Evolutionary conservation across 2,113 vertebrate genomes (phyloP).

Genomic region (Cyrtonyx montezumae): DNA sequence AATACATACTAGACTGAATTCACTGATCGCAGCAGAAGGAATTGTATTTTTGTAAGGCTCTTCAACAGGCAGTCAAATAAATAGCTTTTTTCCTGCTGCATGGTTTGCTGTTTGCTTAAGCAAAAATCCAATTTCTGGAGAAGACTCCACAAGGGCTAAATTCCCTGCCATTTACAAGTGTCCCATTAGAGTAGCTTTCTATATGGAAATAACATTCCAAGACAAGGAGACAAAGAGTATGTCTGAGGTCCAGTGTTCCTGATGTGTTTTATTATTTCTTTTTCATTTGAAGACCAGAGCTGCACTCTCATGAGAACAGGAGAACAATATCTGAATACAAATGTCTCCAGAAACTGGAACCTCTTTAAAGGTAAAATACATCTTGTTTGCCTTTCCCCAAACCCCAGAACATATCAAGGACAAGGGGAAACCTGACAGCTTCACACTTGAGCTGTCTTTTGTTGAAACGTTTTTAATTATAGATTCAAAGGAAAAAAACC

Average conservation of each 20-base stretch:
- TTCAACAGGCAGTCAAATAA: conserved; percentile 77
- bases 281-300: conserved; percentile 75
- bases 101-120: conserved; percentile 80
- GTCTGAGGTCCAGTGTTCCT: conserved; percentile 75
- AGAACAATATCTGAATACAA: conserved; percentile 77
- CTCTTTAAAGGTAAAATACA: conserved; percentile 76
- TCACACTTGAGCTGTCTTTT: conserved; percentile 54
- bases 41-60: conserved; percentile 73
- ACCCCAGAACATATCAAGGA: conserved; percentile 48
- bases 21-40: conserved; percentile 36
- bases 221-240: conserved; percentile 73
- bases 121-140: conserved; percentile 86
- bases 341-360: conserved; percentile 69
- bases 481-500: conserved; percentile 65
- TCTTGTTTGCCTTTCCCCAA: background rate
- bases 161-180: conserved; percentile 80
- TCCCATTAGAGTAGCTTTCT: conserved; percentile 81
- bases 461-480: conserved; percentile 73
- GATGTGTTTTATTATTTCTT: conserved; percentile 81
- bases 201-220: conserved; percentile 83
- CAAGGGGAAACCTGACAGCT: conserved; percentile 56
- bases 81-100: conserved; percentile 77
- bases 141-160: conserved; percentile 77
- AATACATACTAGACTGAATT: conserved; percentile 51
- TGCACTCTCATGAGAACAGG: conserved; percentile 72